Evolutionary conservation across 2,888 invertebrate genomes (phyloP).

Genomic region (Drosophila nr. perissopoda): DNA sequence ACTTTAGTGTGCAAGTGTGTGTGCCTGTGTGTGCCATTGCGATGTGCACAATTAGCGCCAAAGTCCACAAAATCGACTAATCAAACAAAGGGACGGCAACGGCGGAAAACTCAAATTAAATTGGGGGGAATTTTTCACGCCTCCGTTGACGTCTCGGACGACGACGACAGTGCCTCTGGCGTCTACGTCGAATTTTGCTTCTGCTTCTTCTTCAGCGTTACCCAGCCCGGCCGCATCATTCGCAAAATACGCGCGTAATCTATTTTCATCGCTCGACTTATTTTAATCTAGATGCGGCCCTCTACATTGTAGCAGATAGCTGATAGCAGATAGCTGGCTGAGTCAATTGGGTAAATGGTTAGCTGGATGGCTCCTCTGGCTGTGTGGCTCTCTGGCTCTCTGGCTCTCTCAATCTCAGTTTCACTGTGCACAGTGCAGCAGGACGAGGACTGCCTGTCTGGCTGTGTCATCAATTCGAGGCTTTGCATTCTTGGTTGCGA

Average conservation of each 20-base stretch:
- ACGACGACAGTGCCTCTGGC: constrained; percentile 2
- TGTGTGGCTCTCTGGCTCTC: background rate
- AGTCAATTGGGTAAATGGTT: constrained; percentile 38
- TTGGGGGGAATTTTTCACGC: constrained; percentile 63
- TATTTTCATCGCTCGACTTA: constrained; percentile 75
- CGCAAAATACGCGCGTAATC: constrained; percentile 73
- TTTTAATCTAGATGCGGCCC: constrained; percentile 67
- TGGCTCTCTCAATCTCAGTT: constrained; percentile 16
- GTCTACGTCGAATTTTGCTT: constrained; percentile 7
- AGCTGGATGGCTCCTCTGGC: constrained; percentile 6
- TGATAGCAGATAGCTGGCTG: constrained; percentile 31
- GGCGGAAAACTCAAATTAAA: constrained; percentile 65
- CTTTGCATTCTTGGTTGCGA: constrained; percentile 60
- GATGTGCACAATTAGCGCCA: constrained; percentile 67
- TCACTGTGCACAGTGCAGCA: constrained; percentile 27
- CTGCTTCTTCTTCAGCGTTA: constrained; percentile 14
- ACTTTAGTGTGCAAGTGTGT: constrained; percentile 4
- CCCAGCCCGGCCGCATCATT: constrained; percentile 50
- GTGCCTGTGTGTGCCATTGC: constrained; percentile 29
- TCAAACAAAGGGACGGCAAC: constrained; percentile 64
- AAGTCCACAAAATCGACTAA: constrained; percentile 73
- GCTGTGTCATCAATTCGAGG: constrained; percentile 58
- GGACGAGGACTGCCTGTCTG: constrained; percentile 18
- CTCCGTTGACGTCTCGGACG: constrained; percentile 37
- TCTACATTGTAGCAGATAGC: constrained; percentile 9